Base-by-base conservation (phyloP, 1,140 invertebrate species). In the Ptiloglossa arizonensis region DNA sequence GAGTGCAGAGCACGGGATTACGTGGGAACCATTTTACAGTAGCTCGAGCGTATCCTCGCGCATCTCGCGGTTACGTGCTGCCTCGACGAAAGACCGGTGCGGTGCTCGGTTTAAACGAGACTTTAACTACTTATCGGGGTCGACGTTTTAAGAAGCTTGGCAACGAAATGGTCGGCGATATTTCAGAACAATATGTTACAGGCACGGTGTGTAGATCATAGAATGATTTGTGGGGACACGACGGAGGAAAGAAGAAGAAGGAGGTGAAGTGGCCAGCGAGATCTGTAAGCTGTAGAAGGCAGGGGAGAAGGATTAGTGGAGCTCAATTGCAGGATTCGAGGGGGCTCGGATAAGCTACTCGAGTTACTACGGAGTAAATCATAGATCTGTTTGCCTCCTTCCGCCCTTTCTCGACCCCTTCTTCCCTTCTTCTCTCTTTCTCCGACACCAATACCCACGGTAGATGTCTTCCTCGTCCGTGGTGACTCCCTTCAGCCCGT, bases 381-480 rank as follows among this genome's bases (percentile, higher is more conserved):
- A 82, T 75, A 74, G 74, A 69, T 81, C 73, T 69, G 69, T 79
- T 86, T 67, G 32, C 68, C n/a, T 54, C 50, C 56, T 57, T 63
- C 44, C 22, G 11, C 41, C 54, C 35, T 63, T 66, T 67, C 60
- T 76, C 35, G 29, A 2, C 19, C 24, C 15, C 22, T 67, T 44
- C 46, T 1, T n/a, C 56, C 66, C 48, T 50, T 72, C 62, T 71
- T 52, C 35, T 29, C 22, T 22, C 52, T 35, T 22, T 29, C 44
- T 72, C 22, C 41, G 35, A 24, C 67, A 46, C 54, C 62, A 66
- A 85, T 87, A 91, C 91, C 80, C 87, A 93, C 92, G 91, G 87
- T 93, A 93, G 78, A 89, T 89, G 79, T 92, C 91, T 79, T 93
- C 92, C 78, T 92, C 91, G 81, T 92, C 91, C 63, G 88, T 68